Evolutionary conservation across 2,888 invertebrate species (phyloP), one percentile per base, ranked within the genome.

Genomic region (Phyllotreta striolata): DNA sequence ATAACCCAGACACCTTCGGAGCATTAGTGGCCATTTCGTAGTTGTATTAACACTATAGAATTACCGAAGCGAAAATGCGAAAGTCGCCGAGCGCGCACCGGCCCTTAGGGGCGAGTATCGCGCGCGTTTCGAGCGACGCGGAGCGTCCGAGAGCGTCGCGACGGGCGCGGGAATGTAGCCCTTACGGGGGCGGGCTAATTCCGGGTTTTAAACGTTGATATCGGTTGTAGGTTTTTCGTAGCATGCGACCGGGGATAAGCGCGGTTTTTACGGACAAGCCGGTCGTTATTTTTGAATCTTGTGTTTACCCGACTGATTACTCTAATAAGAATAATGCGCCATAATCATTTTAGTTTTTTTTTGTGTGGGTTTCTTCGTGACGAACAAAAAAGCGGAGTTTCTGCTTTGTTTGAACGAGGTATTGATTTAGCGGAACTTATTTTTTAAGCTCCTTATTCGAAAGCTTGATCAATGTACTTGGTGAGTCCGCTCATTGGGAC

Each of bases 1-100:
- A 81, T 81, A 80, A 81, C 77, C 76, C 77, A 78, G 79, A 81
- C 81, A 81, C 81, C 80, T 81, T 73, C 76, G 74, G 76, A 79
- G 77, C 79, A 81, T 81, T 81, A 81, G 81, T 81, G 80, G 81
- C 81, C 81, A 81, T 81, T 82, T 81, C 80, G 74, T 71, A 73
- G 75, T 74, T 74, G 75, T 74, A 76, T 76, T 76, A 76, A 76
- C 75, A 76, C 75, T 76, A 70, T 69, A 69, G 72, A 75, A 76
- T 76, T 76, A 75, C 73, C 71, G 62, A 67, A 63, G 63, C 55
- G 61, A 59, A 69, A 68, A 67, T 66, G 55, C 63, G 66, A 70
- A 70, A 69, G 69, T 62, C 62, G 55, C 59, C 70, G 51, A 67
- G 58, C 46, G 64, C 34, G n/a, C 44, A 10, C 6, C 24, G n/a